Percentiles rank a stretch among this genome's conserved stretches.
Evolutionary conservation across 2,113 vertebrate genomes (phyloP).

Genomic region (Malurus melanocephalus): DNA sequence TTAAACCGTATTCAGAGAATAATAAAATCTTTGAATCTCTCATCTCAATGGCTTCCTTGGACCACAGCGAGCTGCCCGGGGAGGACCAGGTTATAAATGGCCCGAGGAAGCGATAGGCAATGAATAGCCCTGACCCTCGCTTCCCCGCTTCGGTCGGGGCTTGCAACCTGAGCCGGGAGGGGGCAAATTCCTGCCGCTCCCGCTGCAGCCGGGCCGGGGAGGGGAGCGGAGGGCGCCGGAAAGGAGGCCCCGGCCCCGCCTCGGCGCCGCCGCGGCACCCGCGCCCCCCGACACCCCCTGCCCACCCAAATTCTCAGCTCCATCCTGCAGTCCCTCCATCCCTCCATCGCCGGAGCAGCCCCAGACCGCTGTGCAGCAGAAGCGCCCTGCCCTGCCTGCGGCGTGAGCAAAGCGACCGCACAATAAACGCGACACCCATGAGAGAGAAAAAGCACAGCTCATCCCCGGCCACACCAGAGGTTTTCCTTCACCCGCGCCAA

Average conservation of each 20-base stretch:
- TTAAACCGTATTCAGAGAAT: neutral
- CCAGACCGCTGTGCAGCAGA: no score
- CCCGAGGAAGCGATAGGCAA: constrained; percentile 74
- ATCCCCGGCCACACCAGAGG: neutral
- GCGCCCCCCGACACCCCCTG: neutral
- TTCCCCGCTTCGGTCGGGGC: constrained; percentile 61
- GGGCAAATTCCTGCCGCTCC: constrained; percentile 66
- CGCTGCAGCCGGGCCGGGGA: neutral
- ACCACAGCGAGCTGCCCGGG: neutral
- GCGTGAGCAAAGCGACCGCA: rapidly evolving
- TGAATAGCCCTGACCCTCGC: constrained; percentile 64
- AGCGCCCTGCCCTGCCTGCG: neutral
- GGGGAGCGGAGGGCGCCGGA: neutral
- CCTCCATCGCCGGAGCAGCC: neutral
- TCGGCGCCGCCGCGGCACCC: neutral
- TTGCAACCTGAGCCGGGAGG: constrained; percentile 76
- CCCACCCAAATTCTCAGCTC: neutral
- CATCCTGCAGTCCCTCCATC: neutral
- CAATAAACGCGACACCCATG: rapidly evolving
- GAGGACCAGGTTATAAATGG: constrained; percentile 45
- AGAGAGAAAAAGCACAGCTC: neutral
- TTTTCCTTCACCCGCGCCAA: neutral
- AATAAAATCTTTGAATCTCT: neutral
- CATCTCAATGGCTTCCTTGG: neutral
- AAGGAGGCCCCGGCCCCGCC: neutral